Evolutionary conservation across 2,113 vertebrate genomes (phyloP), one percentile per base, ranked within the genome.

Genomic region (Notothenia rossii): DNA sequence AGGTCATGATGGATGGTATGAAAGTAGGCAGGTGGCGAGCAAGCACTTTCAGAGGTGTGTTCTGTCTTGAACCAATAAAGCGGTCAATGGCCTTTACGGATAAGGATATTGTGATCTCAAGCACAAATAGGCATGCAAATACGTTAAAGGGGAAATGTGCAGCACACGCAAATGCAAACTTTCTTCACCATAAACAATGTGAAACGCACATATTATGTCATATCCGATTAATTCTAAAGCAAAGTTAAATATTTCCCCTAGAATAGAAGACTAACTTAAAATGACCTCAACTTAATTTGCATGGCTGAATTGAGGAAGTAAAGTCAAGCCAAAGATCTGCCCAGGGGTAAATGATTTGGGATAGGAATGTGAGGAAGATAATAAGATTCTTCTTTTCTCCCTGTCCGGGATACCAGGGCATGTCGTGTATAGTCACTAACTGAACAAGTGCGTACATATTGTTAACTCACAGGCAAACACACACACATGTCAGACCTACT

Each of bases 1-100:
- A 79, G 85, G 84, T 40, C 20, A 79, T 61, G 13, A 40, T 69
- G 7, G 50, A 59, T 13, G 40, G 7, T 11, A 71, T 69, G 68
- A 58, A 61, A 29, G 33, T 14, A 40, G 10, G 40, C 40, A 63
- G 56, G 45, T 59, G n/a, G 36, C 48, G 4, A 9, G 60, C 12
- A 51, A 5, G 29, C 63, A 3, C 33, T 25, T 5, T 2, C 72
- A 43, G n/a, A 18, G 65, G 72, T 0, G 75, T 75, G 67, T 59
- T 15, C 40, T 51, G 13, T 29, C 29, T 9, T 69, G 20, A 70
- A 79, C 48, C 46, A 60, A 58, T 76, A 40, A 17, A 76, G 20
- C 0, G 1, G 78, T 72, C 45, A 59, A 56, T 25, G 25, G 66
- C 65, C 22, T 70, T 40, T 53, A 0, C 4, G 67, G 60, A 53